phyloP scores from a whole-genome alignment of 2,888 invertebrate genomes.

The Meganola albula region DNA sequence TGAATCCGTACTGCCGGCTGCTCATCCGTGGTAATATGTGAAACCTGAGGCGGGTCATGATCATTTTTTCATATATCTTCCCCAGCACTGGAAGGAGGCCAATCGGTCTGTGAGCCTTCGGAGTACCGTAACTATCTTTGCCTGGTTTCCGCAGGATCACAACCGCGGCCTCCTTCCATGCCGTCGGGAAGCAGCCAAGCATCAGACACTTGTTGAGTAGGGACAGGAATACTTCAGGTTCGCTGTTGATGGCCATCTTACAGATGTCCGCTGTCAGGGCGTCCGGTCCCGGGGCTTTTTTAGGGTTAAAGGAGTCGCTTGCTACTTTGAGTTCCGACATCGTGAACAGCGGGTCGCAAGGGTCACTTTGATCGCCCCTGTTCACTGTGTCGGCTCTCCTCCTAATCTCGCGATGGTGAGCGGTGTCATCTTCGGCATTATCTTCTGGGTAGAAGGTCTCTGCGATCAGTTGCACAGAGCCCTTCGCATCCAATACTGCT shows the following conservation, averaged over 20 bases:
- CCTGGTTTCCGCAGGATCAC: slow-evolving; percentile 2
- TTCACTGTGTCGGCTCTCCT: too few relatives aligned
- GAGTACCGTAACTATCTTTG: slow-evolving; percentile 1
- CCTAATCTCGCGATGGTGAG: too few relatives aligned
- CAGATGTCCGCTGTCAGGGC: slow-evolving; percentile 4
- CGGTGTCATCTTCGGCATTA: too few relatives aligned
- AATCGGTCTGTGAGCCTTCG: slow-evolving; percentile 4
- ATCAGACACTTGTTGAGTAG: neutral
- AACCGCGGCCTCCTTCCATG: slow-evolving; percentile 2
- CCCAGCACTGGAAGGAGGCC: too few relatives aligned
- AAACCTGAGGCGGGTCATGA: too few relatives aligned
- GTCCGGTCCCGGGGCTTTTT: slow-evolving; percentile 6
- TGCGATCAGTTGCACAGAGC: too few relatives aligned
- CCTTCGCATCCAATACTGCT: too few relatives aligned
- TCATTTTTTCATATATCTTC: too few relatives aligned
- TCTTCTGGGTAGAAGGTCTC: too few relatives aligned
- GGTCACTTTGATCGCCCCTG: neutral
- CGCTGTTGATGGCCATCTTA: too few relatives aligned
- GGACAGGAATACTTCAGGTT: too few relatives aligned
- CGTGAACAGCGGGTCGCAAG: slow-evolving; percentile 13
- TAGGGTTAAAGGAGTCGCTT: neutral
- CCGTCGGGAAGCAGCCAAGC: neutral
- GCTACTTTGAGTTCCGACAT: neutral
- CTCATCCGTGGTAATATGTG: neutral
- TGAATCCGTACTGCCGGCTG: slow-evolving; percentile 4